A percentile compares a stretch with the other conserved stretches of the same genome.
Evolutionary conservation across 2,888 invertebrate species (phyloP).

Genomic region (Diachrysia chrysitis): DNA sequence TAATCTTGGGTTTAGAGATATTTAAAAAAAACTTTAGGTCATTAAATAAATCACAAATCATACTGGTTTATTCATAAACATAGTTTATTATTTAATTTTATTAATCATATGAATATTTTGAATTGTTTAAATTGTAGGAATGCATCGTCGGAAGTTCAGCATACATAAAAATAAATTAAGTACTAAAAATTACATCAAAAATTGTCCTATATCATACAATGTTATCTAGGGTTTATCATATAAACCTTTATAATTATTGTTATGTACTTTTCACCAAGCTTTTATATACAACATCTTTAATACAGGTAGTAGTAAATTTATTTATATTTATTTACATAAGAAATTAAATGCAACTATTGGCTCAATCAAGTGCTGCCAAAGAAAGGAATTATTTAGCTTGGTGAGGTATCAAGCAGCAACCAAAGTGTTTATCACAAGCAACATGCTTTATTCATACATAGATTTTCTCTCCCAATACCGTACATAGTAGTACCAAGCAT

Average conservation of each 20-base stretch:
- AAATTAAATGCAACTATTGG: constrained; percentile 74
- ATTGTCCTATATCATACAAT: constrained; percentile 76
- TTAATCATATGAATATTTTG: constrained; percentile 77
- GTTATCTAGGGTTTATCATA: constrained; percentile 81
- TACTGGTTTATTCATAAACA: constrained; percentile 75
- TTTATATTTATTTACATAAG: constrained; percentile 68
- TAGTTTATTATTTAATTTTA: constrained; percentile 76
- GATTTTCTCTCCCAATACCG: constrained; percentile 9
- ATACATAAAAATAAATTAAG: constrained; percentile 85
- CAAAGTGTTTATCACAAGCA: constrained; percentile 26
- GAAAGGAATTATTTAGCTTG: constrained; percentile 48
- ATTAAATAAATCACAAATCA: constrained; percentile 51
- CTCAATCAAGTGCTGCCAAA: constrained; percentile 43
- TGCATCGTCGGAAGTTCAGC: constrained; percentile 81
- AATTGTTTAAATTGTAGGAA: constrained; percentile 84
- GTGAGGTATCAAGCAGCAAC: constrained; percentile 49
- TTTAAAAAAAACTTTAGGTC: not conserved
- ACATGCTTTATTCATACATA: constrained; percentile 6
- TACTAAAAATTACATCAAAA: constrained; percentile 80
- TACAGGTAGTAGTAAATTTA: constrained; percentile 57
- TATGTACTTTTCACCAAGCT: constrained; percentile 78
- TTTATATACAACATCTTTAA: constrained; percentile 73
- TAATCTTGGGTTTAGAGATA: not conserved
- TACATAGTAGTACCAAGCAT: constrained; percentile 16
- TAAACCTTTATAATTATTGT: constrained; percentile 76